A percentile compares a stretch with the other conserved stretches of the same genome.
Conservation (phyloP, 2,113 vertebrate species). For the Bujurquina vittata region DNA sequence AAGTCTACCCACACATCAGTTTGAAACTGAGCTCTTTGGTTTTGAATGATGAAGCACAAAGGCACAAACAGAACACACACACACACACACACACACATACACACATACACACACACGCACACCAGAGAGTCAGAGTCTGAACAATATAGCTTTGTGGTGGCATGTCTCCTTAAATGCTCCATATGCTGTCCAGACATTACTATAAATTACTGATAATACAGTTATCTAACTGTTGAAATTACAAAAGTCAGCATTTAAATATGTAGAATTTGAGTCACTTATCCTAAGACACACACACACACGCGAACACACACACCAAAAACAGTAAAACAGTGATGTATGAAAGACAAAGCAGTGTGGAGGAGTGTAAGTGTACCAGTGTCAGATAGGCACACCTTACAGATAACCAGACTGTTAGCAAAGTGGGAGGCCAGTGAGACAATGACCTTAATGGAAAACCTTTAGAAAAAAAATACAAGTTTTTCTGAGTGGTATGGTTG, state of each 20-base stretch:
- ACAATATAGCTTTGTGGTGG: constrained; percentile 10
- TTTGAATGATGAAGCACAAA: constrained; percentile 53
- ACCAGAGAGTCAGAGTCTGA: constrained; percentile 26
- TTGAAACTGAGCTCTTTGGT: constrained; percentile 56
- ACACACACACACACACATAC: not conserved
- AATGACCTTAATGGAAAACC: constrained; percentile 40
- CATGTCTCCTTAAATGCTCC: not conserved
- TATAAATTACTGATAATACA: not conserved
- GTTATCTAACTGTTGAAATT: not conserved
- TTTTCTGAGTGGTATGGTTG: constrained; percentile 35
- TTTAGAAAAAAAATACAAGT: constrained; percentile 25
- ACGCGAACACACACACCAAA: constrained; percentile 1
- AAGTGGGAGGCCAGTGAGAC: constrained; percentile 17
- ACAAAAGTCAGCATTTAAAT: not conserved
- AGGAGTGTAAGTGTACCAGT: constrained; percentile 40
- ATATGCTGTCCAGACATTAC: constrained; percentile 30
- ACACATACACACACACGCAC: not conserved
- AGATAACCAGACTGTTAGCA: constrained; percentile 51
- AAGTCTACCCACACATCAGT: constrained; percentile 54
- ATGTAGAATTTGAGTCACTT: not conserved
- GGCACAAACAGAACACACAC: constrained; percentile 24
- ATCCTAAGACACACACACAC: not conserved
- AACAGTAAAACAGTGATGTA: constrained; percentile 29
- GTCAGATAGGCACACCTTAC: constrained; percentile 43
- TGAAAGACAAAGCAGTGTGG: constrained; percentile 37